These are phyloP conservation scores for Melipona quadrifasciata DNA, from an alignment of 1,140 invertebrate species.

Conservation along the genomic window DNA sequence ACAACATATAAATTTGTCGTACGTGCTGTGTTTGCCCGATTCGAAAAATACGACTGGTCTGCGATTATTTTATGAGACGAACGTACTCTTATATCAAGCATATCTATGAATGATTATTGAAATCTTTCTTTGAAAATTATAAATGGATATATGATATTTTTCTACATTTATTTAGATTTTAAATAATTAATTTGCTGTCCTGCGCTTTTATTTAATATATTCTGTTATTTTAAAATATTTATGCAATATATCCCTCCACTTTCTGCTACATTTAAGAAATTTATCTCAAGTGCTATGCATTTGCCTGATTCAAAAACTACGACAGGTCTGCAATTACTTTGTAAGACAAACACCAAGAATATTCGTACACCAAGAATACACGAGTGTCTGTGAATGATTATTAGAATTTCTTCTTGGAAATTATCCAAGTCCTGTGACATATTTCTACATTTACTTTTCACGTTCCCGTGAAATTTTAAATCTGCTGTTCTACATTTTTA, in stretches of 20 bases:
- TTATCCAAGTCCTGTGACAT: no score
- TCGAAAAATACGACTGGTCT: background rate
- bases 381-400: no score
- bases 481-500: background rate
- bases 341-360: background rate
- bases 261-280: background rate
- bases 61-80: background rate
- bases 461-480: background rate
- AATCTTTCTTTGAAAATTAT: no score
- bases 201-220: no score
- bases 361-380: background rate
- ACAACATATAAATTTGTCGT: no score
- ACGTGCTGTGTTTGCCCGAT: background rate
- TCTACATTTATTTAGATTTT: no score
- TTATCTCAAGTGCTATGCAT: background rate
- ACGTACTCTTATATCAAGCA: background rate
- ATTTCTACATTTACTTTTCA: background rate
- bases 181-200: no score
- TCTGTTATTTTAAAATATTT: no score
- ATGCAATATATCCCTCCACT: background rate
- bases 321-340: background rate
- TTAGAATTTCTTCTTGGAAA: no score
- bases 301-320: background rate
- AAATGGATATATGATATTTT: no score
- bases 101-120: no score